A percentile compares a stretch with the other conserved stretches of the same genome.
These are phyloP conservation scores for Lophochroa leadbeateri DNA, from an alignment of 2,113 vertebrate species.

Conservation along the genomic window DNA sequence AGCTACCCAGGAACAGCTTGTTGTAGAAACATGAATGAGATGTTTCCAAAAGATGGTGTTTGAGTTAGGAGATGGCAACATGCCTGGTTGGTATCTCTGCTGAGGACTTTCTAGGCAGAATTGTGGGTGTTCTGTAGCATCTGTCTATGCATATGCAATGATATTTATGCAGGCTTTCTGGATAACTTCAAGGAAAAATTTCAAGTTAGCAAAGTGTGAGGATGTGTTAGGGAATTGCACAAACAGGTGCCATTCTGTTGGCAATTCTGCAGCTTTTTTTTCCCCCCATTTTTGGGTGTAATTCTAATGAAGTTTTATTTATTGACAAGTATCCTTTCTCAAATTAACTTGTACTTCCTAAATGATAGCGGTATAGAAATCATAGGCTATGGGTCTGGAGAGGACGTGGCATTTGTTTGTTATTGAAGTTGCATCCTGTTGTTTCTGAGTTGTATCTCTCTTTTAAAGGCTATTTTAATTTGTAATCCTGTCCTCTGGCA, in stretches of 20 bases:
- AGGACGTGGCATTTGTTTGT: not conserved
- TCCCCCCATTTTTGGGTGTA: not conserved
- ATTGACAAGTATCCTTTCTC: not conserved
- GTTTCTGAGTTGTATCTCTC: not conserved
- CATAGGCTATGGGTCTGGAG: not conserved
- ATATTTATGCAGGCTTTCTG: slow-evolving; percentile 18
- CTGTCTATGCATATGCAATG: slow-evolving; percentile 28
- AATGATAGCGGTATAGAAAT: not conserved
- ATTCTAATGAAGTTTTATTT: not conserved
- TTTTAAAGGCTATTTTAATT: slow-evolving; percentile 13
- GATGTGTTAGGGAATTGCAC: not conserved
- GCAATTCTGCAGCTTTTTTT: not conserved
- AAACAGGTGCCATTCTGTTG: not conserved
- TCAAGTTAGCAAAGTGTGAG: not conserved
- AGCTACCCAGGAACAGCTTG: slow-evolving; percentile 17
- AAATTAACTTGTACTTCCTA: not conserved
- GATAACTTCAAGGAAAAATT: not conserved
- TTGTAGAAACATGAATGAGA: slow-evolving; percentile 49
- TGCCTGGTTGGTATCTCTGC: not conserved
- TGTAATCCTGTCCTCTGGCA: not conserved
- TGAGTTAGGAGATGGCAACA: not conserved
- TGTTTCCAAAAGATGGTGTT: slow-evolving; percentile 37
- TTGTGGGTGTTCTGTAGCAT: slow-evolving; percentile 32
- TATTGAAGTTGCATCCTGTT: not conserved
- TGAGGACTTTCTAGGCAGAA: slow-evolving; percentile 22